phyloP scores from a whole-genome alignment of 2,888 invertebrate species.

The Limnephilus lunatus region DNA sequence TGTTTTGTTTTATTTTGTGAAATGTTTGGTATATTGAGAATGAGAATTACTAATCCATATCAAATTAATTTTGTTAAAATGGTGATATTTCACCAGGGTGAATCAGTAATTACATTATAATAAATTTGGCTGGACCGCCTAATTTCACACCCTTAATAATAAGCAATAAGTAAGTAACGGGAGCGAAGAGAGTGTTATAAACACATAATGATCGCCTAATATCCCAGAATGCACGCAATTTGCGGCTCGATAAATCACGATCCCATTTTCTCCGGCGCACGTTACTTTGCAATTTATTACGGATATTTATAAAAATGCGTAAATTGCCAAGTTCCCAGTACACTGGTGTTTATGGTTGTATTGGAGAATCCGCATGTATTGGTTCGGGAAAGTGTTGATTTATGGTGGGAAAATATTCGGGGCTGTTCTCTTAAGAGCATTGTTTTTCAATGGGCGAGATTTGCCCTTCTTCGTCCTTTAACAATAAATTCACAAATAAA shows the following conservation, averaged over 20 bases:
- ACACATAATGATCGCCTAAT: conserved; percentile 25
- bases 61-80: not conserved
- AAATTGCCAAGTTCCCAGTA: conserved; percentile 14
- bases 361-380: conserved; percentile 20
- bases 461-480: not conserved
- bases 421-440: conserved; percentile 6
- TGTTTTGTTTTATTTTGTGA: no score
- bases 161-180: not conserved
- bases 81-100: not conserved
- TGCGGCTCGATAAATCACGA: conserved; percentile 32
- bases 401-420: conserved; percentile 16
- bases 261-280: conserved; percentile 26
- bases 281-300: conserved; percentile 47
- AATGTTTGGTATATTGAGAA: not conserved
- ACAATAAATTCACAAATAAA: not conserved
- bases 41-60: not conserved
- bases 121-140: not conserved
- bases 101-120: not conserved
- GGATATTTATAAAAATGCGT: conserved; percentile 46
- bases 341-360: not conserved
- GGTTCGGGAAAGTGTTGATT: conserved; percentile 3
- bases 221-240: conserved; percentile 36
- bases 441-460: not conserved
- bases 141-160: not conserved
- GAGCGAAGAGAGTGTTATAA: not conserved